Conservation (phyloP, 2,888 invertebrate genomes). For the Noctuana brunneofusca region DNA sequence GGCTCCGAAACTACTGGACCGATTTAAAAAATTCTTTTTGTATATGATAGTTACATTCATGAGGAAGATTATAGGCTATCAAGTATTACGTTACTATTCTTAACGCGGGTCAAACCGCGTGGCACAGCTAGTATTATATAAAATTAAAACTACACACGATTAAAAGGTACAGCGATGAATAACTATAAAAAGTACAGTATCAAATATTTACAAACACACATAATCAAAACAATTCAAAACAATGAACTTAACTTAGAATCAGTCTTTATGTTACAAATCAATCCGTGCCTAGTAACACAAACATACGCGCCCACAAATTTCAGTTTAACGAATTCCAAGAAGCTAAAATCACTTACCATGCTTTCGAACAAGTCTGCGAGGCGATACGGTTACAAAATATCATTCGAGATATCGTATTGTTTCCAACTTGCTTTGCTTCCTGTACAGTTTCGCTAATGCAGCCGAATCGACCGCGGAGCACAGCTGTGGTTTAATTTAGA, state of each 20-base stretch:
- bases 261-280: slow-evolving; percentile 19
- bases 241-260: slow-evolving; percentile 12
- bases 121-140: too few species aligned
- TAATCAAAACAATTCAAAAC: slow-evolving; percentile 1
- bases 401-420: slow-evolving; percentile 48
- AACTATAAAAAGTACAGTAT: neutral
- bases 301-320: slow-evolving; percentile 43
- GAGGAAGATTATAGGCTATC: too few species aligned
- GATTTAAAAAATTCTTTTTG: too few species aligned
- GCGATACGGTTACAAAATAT: slow-evolving; percentile 58
- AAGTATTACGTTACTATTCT: too few species aligned
- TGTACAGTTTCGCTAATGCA: slow-evolving; percentile 48
- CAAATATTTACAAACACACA: neutral
- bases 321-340: slow-evolving; percentile 44
- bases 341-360: slow-evolving; percentile 61
- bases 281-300: slow-evolving; percentile 28
- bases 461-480: slow-evolving; percentile 42
- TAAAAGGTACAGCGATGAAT: neutral
- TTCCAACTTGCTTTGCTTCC: slow-evolving; percentile 42
- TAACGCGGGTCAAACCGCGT: too few species aligned
- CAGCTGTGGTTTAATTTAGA: slow-evolving; percentile 53
- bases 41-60: too few species aligned
- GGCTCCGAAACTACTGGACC: too few species aligned
- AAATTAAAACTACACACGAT: too few species aligned
- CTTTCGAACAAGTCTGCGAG: slow-evolving; percentile 50